Base-by-base conservation (phyloP, 2,113 vertebrate genomes). In the Sander lucioperca region DNA sequence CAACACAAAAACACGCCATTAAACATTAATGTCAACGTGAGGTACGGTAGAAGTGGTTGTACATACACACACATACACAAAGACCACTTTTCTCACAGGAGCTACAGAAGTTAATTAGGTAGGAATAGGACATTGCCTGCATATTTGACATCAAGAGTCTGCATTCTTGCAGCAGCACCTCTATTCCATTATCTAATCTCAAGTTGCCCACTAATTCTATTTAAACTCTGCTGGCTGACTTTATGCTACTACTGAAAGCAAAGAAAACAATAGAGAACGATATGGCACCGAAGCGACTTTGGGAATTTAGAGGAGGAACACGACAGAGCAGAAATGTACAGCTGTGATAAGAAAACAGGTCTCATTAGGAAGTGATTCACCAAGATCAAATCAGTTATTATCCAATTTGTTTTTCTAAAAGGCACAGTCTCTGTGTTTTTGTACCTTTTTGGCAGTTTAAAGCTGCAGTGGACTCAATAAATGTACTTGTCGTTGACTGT, bases 111-210 rank as follows among this genome's bases (percentile, higher is more conserved):
- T 85, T 91, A 89, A 91, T 90, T 84, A 79, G 33, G 47, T 54
- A 50, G 39, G 80, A 87, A 39, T 50, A 50, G 47, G 80, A 87
- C 57, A 16, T 74, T 6, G 54, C 87, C 89, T 82, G 81, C 81
- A 75, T 77, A 84, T 89, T 83, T 81, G 80, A 67, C 51, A 48
- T 23, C 74, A 65, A 69, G 89, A 83, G 68, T 85, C 83, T 71
- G 81, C 87, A 74, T 88, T 92, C 80, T 76, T 79, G 81, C 75
- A n/a, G 75, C 85, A 83, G 83, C 76, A 73, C 47, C 82, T 89
- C 78, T 59, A 23, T 73, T 87, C 39, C 68, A 65, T 86, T 83
- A 90, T 89, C 89, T 90, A 73, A 91, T 89, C 83, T 83, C 76
- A 79, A 53, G 71, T 68, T 54, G 67, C 66, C 62, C 64, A 66